Evolutionary conservation across 2,113 vertebrate genomes (phyloP).

Genomic region (Porphyrio hochstetteri): DNA sequence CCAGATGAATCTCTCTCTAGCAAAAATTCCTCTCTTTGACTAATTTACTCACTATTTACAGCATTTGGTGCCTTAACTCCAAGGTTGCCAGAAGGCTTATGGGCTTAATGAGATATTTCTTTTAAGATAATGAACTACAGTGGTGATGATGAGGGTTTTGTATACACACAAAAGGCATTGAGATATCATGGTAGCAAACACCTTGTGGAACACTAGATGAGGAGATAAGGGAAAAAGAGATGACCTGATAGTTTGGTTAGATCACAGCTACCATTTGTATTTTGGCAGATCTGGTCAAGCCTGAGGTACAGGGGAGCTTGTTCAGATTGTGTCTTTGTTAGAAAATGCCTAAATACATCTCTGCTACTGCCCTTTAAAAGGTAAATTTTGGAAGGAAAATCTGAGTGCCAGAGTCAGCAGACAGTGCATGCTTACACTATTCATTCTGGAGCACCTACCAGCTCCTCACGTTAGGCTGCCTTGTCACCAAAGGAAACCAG

Average conservation of each 20-base stretch:
- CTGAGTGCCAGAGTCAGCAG: background rate
- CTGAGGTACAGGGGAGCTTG: background rate
- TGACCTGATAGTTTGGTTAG: background rate
- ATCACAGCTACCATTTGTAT: background rate
- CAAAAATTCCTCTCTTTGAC: constrained; percentile 1
- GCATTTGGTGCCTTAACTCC: background rate
- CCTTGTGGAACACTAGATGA: background rate
- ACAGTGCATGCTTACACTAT: background rate
- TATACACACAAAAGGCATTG: background rate
- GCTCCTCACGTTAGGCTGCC: background rate
- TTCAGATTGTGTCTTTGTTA: background rate
- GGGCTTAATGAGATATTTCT: background rate
- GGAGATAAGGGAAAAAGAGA: background rate
- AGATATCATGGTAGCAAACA: background rate
- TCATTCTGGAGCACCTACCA: background rate
- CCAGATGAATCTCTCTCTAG: background rate
- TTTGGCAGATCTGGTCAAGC: background rate
- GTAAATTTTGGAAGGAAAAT: background rate
- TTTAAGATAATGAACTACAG: constrained; percentile 1
- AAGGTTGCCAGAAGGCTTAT: background rate
- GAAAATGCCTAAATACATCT: background rate
- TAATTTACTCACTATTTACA: constrained; percentile 24
- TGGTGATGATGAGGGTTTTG: background rate
- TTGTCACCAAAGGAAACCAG: background rate
- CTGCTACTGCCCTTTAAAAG: background rate